Percentiles rank a stretch among this genome's conserved stretches.
Conservation (phyloP, 2,797 vertebrate species). For the Microctenopoma stevenorrisi region DNA sequence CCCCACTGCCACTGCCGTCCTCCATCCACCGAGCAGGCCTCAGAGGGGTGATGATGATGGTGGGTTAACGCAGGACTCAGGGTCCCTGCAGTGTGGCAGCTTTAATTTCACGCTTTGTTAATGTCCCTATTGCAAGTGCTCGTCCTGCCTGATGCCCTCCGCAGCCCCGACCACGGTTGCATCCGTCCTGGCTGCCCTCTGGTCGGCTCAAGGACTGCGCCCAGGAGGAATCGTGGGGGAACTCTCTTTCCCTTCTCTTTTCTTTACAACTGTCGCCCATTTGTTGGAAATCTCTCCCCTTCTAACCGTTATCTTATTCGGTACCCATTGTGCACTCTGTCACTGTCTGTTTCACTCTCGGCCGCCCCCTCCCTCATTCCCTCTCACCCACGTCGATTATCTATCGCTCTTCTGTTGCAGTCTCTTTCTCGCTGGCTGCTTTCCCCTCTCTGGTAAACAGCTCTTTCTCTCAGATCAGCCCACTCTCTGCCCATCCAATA, state of each 20-base stretch:
- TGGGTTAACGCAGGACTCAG: conserved; percentile 56
- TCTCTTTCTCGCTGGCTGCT: conserved; percentile 53
- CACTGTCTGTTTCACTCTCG: conserved; percentile 74
- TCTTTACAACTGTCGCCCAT: conserved; percentile 43
- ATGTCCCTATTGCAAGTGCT: conserved; percentile 74
- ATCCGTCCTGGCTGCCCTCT: conserved; percentile 66
- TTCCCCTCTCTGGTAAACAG: conserved; percentile 67
- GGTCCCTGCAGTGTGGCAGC: conserved; percentile 74
- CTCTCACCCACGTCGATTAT: conserved; percentile 71
- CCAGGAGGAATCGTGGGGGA: conserved; percentile 22
- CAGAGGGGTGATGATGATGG: conserved; percentile 63
- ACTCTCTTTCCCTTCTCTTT: conserved; percentile 23
- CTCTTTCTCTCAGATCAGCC: conserved; percentile 64
- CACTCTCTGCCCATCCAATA: conserved; percentile 60
- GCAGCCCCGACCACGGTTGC: conserved; percentile 54
- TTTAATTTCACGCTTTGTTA: conserved; percentile 89
- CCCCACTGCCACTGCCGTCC: conserved; percentile 48
- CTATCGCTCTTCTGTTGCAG: conserved; percentile 61
- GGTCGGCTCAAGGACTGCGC: conserved; percentile 53
- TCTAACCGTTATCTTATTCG: conserved; percentile 70
- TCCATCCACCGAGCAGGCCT: conserved; percentile 53
- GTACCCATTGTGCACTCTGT: conserved; percentile 64
- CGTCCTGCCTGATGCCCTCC: conserved; percentile 70
- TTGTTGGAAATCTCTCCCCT: conserved; percentile 59
- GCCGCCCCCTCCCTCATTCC: conserved; percentile 59